A percentile compares a stretch with the other conserved stretches of the same genome.
phyloP scores from a whole-genome alignment of 2,797 vertebrate species.

The Hyperoplus lanceolatus region DNA sequence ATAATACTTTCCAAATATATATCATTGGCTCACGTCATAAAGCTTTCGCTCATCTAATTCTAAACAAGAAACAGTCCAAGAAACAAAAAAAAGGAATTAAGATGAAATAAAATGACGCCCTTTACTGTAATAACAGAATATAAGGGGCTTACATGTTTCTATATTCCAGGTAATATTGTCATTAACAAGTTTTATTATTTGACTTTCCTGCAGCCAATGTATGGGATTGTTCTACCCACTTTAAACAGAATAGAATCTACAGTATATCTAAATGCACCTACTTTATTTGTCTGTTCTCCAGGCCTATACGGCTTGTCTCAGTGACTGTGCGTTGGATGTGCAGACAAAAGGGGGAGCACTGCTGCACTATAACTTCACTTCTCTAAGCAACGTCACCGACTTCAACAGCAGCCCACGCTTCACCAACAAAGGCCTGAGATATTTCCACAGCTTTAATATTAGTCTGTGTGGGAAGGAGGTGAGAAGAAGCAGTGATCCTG shows the following conservation, averaged over 20 bases:
- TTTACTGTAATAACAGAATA: not conserved
- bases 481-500: slow-evolving; percentile 30
- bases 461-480: slow-evolving; percentile 94
- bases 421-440: slow-evolving; percentile 92
- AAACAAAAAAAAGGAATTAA: not conserved
- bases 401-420: slow-evolving; percentile 90
- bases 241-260: slow-evolving; percentile 7
- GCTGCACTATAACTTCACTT: slow-evolving; percentile 89
- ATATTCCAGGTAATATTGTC: not conserved
- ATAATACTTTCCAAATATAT: not conserved
- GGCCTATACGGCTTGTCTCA: slow-evolving; percentile 91
- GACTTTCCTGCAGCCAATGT: not conserved
- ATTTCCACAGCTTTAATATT: slow-evolving; percentile 91
- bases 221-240: slow-evolving; percentile 11
- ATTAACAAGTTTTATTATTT: slow-evolving; percentile 1
- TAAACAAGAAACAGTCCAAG: too few relatives aligned
- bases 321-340: slow-evolving; percentile 86
- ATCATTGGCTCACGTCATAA: too few relatives aligned
- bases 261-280: not conserved
- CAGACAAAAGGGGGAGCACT: slow-evolving; percentile 43
- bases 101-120: not conserved
- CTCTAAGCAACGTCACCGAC: slow-evolving; percentile 78
- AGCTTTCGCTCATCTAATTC: too few relatives aligned
- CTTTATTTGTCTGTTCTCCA: slow-evolving; percentile 60
- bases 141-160: not conserved